Percentiles rank a stretch among this genome's conserved stretches.
Evolutionary conservation across 2,113 vertebrate species (phyloP).

Genomic region (Lepus europaeus): DNA sequence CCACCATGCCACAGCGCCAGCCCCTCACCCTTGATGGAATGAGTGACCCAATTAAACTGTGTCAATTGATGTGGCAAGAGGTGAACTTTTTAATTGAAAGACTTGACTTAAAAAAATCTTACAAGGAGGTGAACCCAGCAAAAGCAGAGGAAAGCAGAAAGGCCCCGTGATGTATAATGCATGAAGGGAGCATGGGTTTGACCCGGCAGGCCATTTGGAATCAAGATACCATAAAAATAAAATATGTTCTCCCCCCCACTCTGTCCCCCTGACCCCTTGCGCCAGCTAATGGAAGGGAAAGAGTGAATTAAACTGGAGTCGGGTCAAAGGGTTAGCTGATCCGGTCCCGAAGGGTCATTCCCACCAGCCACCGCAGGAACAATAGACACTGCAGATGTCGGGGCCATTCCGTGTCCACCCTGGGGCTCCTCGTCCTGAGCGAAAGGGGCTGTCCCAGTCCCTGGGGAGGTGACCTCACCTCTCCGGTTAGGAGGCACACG

Average conservation of each 20-base stretch:
- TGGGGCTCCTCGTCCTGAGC: neutral
- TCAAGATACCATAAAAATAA: slow-evolving; percentile 78
- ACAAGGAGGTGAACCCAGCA: slow-evolving; percentile 57
- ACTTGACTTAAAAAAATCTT: slow-evolving; percentile 42
- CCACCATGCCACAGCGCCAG: too few relatives aligned
- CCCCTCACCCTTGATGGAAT: neutral
- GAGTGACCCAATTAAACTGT: neutral
- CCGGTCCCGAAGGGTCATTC: slow-evolving; percentile 48
- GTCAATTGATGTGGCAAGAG: slow-evolving; percentile 44
- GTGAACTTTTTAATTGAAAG: slow-evolving; percentile 67
- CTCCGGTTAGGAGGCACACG: slow-evolving; percentile 44
- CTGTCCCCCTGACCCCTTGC: neutral
- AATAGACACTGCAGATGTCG: neutral
- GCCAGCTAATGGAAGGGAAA: slow-evolving; percentile 68
- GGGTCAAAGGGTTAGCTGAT: slow-evolving; percentile 68
- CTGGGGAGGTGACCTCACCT: slow-evolving; percentile 60
- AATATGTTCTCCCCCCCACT: slow-evolving; percentile 21
- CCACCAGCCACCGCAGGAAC: neutral
- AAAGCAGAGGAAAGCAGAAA: slow-evolving; percentile 59
- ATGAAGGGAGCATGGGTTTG: slow-evolving; percentile 69
- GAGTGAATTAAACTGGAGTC: slow-evolving; percentile 74
- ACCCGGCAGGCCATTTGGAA: slow-evolving; percentile 65
- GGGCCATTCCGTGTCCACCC: neutral
- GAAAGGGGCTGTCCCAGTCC: neutral
- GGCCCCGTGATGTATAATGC: slow-evolving; percentile 61